Evolutionary conservation across 2,888 invertebrate genomes (phyloP).

Genomic region (Nemoura dubitans): DNA sequence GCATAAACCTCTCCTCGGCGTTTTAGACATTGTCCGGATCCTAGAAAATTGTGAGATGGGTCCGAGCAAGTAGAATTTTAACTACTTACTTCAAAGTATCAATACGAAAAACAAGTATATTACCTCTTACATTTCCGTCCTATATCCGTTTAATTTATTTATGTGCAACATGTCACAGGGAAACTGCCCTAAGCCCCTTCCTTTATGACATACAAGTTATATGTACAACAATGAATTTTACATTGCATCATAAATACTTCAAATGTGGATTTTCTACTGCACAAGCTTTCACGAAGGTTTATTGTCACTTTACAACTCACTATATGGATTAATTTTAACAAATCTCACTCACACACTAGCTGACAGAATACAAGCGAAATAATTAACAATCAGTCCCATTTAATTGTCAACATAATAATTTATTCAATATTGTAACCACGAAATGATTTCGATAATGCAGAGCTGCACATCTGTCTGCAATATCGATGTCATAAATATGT

Average conservation of each 20-base stretch:
- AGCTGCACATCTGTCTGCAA: background rate
- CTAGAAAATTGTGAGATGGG: background rate
- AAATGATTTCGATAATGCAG: background rate
- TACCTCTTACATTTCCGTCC: background rate
- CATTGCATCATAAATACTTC: constrained; percentile 5
- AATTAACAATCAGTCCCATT: background rate
- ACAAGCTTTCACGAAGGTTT: background rate
- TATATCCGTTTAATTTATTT: background rate
- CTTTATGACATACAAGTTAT: background rate
- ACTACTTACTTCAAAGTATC: too few relatives aligned
- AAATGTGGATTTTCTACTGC: background rate
- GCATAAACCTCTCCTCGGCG: constrained; percentile 3
- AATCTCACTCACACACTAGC: background rate
- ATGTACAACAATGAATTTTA: constrained; percentile 3
- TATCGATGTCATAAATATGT: background rate
- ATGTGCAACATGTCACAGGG: background rate
- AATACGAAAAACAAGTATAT: background rate
- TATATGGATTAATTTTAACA: background rate
- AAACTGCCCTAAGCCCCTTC: background rate
- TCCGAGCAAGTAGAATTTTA: too few relatives aligned
- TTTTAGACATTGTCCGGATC: background rate
- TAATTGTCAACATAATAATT: background rate
- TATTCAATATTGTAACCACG: background rate
- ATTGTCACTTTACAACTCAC: constrained; percentile 7
- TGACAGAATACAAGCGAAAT: background rate